A percentile compares a stretch with the other conserved stretches of the same genome.
These are phyloP conservation scores for Catostomus latipinnis DNA, from an alignment of 2,797 vertebrate species.

Conservation along the genomic window DNA sequence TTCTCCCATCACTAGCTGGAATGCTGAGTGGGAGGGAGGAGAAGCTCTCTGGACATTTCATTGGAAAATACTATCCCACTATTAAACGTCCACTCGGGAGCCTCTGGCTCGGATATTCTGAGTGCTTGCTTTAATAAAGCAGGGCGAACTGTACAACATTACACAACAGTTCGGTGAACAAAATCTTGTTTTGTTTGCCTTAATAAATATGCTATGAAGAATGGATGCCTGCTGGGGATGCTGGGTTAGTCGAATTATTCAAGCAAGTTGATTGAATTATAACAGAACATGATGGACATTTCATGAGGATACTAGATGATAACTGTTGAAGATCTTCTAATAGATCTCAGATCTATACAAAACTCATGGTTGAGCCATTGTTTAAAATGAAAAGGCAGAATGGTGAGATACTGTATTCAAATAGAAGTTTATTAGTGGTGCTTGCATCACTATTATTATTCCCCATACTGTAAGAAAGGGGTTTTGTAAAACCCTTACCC, in stretches of 20 bases:
- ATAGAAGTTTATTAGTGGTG: background rate
- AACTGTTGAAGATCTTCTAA: background rate
- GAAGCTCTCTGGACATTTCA: slow-evolving; percentile 57
- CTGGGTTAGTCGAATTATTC: background rate
- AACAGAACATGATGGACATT: background rate
- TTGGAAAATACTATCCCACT: slow-evolving; percentile 66
- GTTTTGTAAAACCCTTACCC: too few relatives aligned
- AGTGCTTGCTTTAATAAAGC: slow-evolving; percentile 19
- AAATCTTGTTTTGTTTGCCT: background rate
- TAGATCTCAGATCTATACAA: background rate
- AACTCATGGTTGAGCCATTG: background rate
- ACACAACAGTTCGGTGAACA: background rate
- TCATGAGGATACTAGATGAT: background rate
- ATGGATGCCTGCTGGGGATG: background rate
- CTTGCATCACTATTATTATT: background rate
- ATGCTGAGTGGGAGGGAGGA: slow-evolving; percentile 66
- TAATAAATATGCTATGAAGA: background rate
- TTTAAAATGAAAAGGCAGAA: background rate
- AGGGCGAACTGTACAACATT: background rate
- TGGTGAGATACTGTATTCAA: background rate
- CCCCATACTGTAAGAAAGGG: background rate
- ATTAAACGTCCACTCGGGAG: slow-evolving; percentile 67
- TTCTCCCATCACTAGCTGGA: slow-evolving; percentile 75
- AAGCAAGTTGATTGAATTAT: background rate
- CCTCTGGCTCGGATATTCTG: slow-evolving; percentile 11